Base-by-base conservation (phyloP, 2,113 vertebrate species). In the Hippocampus zosterae region DNA sequence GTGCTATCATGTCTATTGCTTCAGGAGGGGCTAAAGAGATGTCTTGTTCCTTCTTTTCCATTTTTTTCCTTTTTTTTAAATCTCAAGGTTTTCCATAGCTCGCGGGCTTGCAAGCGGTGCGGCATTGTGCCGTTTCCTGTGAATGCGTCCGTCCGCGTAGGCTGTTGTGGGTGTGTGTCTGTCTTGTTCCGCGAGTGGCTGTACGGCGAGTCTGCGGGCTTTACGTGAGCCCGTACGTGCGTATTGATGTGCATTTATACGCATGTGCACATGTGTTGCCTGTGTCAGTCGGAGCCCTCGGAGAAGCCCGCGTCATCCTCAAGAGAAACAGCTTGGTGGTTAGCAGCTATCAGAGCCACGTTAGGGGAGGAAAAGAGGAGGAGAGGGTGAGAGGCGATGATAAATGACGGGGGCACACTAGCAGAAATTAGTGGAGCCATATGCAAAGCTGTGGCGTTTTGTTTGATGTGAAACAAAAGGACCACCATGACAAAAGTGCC, bases 401-500 rank as follows among this genome's bases (percentile, higher is more conserved):
- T 89, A 89, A 89, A 89, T 88, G 85, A 84, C 83, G 74, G 83
- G 84, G 82, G 85, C 86, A 82, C 86, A 82, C 81, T 85, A 84
- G 83, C 85, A 88, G 90, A 92, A 91, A 91, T 92, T 89, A 92
- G 90, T 89, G 85, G 82, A 86, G 89, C 87, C 84, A 76, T 88
- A 89, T 88, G 87, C 88, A 90, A 86, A 91, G 87, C 89, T 87
- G 84, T 88, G 86, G 87, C 79, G 83, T 90, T 90, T 90, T 90
- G 88, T 92, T 90, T 91, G 90, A 91, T 88, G 88, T 90, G 88
- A 90, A 90, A 90, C 90, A 90, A 90, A 90, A 90, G 88, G 87
- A 88, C 89, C 87, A 87, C 88, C 87, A 78, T 83, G 87, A 90
- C 88, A 90, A 89, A 90, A 90, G 89, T 90, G 90, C 80, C 90